Conservation (phyloP, 2,888 invertebrate species). For the Euclidia mi region DNA sequence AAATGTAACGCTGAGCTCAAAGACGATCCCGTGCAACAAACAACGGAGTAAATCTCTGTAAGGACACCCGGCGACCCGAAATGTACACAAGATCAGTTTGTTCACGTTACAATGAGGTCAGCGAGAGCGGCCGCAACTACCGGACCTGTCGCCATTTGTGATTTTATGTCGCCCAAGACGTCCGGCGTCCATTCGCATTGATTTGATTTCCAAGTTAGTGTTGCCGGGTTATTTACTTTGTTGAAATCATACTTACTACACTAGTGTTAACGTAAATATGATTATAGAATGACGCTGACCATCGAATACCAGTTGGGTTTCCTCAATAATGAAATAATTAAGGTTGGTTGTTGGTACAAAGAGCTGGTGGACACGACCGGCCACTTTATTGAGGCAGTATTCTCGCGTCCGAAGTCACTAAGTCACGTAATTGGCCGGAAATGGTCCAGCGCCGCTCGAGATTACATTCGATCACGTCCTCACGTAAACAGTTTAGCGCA, state of each 20-base stretch:
- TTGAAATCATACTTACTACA: background rate
- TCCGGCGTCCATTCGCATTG: background rate
- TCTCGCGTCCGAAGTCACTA: slow-evolving; percentile 67
- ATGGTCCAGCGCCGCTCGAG: slow-evolving; percentile 74
- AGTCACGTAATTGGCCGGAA: slow-evolving; percentile 82
- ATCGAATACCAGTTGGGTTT: slow-evolving; percentile 33
- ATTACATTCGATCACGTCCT: slow-evolving; percentile 81
- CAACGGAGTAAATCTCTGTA: slow-evolving; percentile 23
- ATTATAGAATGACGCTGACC: slow-evolving; percentile 5
- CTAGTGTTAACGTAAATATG: background rate
- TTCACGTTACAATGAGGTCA: slow-evolving; percentile 49
- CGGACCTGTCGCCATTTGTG: slow-evolving; percentile 5
- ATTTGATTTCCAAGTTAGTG: slow-evolving; percentile 10
- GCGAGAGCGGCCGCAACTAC: slow-evolving; percentile 3
- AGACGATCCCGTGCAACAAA: slow-evolving; percentile 19
- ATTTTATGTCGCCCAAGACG: slow-evolving; percentile 14
- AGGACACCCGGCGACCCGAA: slow-evolving; percentile 16
- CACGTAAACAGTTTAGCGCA: slow-evolving; percentile 78
- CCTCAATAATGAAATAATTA: slow-evolving; percentile 64
- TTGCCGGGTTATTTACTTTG: background rate
- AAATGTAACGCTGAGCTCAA: slow-evolving; percentile 17
- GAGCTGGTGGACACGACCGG: slow-evolving; percentile 28
- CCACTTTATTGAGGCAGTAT: slow-evolving; percentile 56
- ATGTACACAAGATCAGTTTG: slow-evolving; percentile 36
- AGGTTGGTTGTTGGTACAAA: slow-evolving; percentile 53